Evolutionary conservation across 2,113 vertebrate species (phyloP).

Genomic region (Toxotes jaculatrix): DNA sequence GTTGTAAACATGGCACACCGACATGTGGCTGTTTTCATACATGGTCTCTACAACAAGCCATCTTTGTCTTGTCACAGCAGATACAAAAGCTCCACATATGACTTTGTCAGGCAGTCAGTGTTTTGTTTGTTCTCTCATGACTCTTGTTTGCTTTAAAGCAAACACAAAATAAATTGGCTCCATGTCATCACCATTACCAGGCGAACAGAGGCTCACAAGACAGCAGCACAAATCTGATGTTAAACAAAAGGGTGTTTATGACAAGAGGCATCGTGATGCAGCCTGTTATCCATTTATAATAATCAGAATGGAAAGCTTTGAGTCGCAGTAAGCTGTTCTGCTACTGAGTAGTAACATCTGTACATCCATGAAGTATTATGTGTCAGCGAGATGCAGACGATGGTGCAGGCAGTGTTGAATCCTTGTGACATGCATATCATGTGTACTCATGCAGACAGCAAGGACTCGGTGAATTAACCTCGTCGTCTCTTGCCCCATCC

Average conservation of each 20-base stretch:
- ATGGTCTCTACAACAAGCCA: conserved; percentile 47
- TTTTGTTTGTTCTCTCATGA: conserved; percentile 69
- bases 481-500: conserved; percentile 7
- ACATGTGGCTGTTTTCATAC: conserved; percentile 21
- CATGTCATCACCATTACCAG: conserved; percentile 70
- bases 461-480: conserved; percentile 58
- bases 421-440: conserved; percentile 56
- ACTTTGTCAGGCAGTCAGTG: conserved; percentile 57
- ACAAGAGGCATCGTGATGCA: conserved; percentile 67
- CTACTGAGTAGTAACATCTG: conserved; percentile 64
- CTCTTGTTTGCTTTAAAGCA: conserved; percentile 70
- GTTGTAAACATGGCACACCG: background rate
- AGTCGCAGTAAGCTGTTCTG: conserved; percentile 48
- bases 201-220: conserved; percentile 64
- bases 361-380: conserved; percentile 60
- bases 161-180: conserved; percentile 76
- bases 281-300: conserved; percentile 76
- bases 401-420: conserved; percentile 49
- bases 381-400: conserved; percentile 57
- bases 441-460: conserved; percentile 54
- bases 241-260: conserved; percentile 76
- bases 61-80: conserved; percentile 63
- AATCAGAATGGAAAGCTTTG: conserved; percentile 58
- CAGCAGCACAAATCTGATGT: conserved; percentile 68
- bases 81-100: conserved; percentile 45